Evolutionary conservation across 2,113 vertebrate species (phyloP), one percentile per base, ranked within the genome.

Genomic region (Protobothrops mucrosquamatus): DNA sequence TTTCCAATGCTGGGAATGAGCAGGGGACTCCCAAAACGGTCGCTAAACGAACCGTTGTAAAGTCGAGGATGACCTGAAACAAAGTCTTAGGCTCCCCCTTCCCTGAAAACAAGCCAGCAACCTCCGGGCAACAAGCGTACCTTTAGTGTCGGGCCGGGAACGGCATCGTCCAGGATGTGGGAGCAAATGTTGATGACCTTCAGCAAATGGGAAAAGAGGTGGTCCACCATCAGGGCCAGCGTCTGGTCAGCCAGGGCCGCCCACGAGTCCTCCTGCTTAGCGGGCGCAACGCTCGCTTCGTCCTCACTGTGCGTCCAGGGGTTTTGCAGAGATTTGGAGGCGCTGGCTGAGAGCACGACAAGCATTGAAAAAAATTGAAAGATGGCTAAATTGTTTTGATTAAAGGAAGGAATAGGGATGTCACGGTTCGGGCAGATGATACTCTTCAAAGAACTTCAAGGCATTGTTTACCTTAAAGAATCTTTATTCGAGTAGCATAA

Each of bases 101-200:
- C 4, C 7, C 9, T 46, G 11, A 86, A 52, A 46, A 48, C 26
- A 81, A 20, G 9, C 48, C 54, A 57, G 39, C 61, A 48, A 74
- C 46, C 0, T 43, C 88, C 48, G 52, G 1, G n/a, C 26, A 2
- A 48, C 1, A 88, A 20, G 5, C 9, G 46, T 95, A 98, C 99
- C 98, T 99, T 99, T 11, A 98, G 94, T 6, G 98, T 98, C n/a
- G 99, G 98, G 24, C 99, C 99, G 3, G 99, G 99, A 59, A 98
- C 95, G 23, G 98, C 98, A 87, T 99, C 99, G 59, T 99, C 99
- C 94, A 99, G 95, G 43, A 99, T 99, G 43, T 99, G 99, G 1
- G 99, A 98, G 91, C 99, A 99, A 96, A 99, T 99, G 94, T 99
- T 99, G 93, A 99, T 97, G 92, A 99, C 97, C 94, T 99, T 99